Evolutionary conservation across 30 jellyfish, hydroid and myxozoan genomes (phyloP).

Genomic region (Catostylus mosaicus): DNA sequence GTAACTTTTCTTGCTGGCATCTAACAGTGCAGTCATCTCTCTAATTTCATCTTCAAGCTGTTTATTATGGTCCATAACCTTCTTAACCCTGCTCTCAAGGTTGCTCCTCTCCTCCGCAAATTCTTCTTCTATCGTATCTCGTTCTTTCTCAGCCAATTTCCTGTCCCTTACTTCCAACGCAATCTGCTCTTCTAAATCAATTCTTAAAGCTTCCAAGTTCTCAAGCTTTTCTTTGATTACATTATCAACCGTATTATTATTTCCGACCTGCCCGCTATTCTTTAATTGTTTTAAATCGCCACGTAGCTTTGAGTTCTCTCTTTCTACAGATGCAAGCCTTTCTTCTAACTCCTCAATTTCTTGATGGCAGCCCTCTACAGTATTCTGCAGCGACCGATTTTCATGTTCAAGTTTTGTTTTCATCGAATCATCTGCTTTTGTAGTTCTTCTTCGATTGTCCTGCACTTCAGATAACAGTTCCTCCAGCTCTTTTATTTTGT

Average conservation of each 20-base stretch:
- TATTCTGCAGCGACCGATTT: conserved; percentile 44
- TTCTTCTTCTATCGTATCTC: conserved; percentile 82
- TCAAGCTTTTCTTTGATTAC: conserved; percentile 45
- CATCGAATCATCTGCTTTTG: conserved; percentile 61
- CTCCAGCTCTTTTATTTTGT: conserved; percentile 69
- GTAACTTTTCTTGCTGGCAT: conserved; percentile 63
- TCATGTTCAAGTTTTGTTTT: conserved; percentile 69
- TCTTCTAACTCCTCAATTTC: conserved; percentile 63
- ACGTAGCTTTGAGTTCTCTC: conserved; percentile 46
- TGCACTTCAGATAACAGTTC: conserved; percentile 41
- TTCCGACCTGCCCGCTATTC: background rate
- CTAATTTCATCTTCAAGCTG: conserved; percentile 49
- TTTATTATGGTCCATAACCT: conserved; percentile 16
- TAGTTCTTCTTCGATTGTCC: conserved; percentile 21
- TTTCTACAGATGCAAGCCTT: conserved; percentile 37
- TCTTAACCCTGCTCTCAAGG: conserved; percentile 34
- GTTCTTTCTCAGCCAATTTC: conserved; percentile 72
- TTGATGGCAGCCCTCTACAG: conserved; percentile 54
- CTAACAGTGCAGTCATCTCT: conserved; percentile 54
- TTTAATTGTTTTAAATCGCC: conserved; percentile 46
- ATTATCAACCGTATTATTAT: conserved; percentile 17
- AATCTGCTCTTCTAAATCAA: conserved; percentile 68
- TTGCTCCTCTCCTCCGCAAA: conserved; percentile 66
- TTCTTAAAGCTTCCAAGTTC: conserved; percentile 59
- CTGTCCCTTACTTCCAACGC: conserved; percentile 51